Evolutionary conservation across 2,888 invertebrate species (phyloP), one percentile per base, ranked within the genome.

Genomic region (Exocentrus adspersus): DNA sequence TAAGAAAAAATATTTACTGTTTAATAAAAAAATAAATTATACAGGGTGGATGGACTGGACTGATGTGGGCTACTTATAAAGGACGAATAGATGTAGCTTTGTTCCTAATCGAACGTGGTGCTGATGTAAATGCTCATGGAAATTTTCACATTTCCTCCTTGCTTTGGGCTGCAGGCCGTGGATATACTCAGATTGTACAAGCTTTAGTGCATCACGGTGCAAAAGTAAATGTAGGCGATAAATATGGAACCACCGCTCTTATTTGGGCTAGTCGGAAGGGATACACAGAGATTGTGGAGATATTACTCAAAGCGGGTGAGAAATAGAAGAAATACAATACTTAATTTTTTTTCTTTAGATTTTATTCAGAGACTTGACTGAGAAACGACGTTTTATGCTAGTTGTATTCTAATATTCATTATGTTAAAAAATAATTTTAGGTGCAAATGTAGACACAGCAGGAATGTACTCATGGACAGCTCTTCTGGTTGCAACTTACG

Each of bases 401-500:
- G 7, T 24, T 24, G 24, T 24, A n/a, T 24, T 3, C 9, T 37
- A 21, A 10, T 50, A 16, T 50, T 4, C n/a, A 14, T 6, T 4
- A 21, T 21, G n/a, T 50, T 12, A 16, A n/a, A 53, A 51, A 52
- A 30, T 58, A 51, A 45, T 69, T 66, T 19, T 54, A 80, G 81
- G 82, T 52, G 80, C 82, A 3, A 82, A 82, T 63, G 81, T 80
- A 41, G 83, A 83, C 71, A 83, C 83, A 12, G 82, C 82, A 24
- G 98, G 98, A 75, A 98, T 98, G 97, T 97, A 97, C 83, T 97
- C 97, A 19, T 97, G 97, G 97, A 97, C 97, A 1, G 91, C 97
- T 1, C 84, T 98, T 63, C 83, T 97, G 65, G 92, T 93, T 54
- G 89, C 91, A 19, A 87, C 91, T 1, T 89, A 89, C 74, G 91